Conservation (phyloP, 2,888 invertebrate genomes). For the Drosophila tripunctata region DNA sequence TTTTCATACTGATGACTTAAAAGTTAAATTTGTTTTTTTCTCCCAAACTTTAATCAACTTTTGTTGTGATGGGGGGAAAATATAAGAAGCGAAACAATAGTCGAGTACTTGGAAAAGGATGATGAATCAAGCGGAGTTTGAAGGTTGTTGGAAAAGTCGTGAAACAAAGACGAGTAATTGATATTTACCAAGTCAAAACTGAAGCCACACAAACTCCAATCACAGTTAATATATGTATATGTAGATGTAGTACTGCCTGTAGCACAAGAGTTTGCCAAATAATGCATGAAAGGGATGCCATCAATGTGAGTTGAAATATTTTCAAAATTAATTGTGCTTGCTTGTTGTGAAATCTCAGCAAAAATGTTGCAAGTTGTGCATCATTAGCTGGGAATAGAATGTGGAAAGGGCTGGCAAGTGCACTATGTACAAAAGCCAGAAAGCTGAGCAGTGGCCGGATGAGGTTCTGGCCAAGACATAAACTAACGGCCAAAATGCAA, state of each 20-base stretch:
- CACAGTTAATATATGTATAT: neutral
- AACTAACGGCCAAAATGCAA: constrained; percentile 61
- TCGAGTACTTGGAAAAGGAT: constrained; percentile 7
- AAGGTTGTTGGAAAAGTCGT: constrained; percentile 47
- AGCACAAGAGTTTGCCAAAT: neutral
- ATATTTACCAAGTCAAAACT: constrained; percentile 45
- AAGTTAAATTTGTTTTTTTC: constrained; percentile 72
- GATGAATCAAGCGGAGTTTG: constrained; percentile 21
- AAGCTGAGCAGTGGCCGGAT: constrained; percentile 14
- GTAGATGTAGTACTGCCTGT: too few relatives aligned
- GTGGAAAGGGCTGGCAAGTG: constrained; percentile 40
- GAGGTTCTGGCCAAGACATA: constrained; percentile 51
- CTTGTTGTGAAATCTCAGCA: constrained; percentile 21
- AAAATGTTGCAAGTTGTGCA: constrained; percentile 37
- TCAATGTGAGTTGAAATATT: neutral
- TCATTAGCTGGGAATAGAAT: constrained; percentile 50
- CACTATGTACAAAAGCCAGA: constrained; percentile 54
- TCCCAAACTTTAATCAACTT: constrained; percentile 76
- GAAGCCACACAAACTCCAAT: constrained; percentile 39
- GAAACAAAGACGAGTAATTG: constrained; percentile 62
- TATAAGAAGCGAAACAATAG: constrained; percentile 33
- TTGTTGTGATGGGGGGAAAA: constrained; percentile 17
- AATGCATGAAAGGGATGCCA: neutral
- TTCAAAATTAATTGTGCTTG: constrained; percentile 59
- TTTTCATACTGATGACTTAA: constrained; percentile 66